Evolutionary conservation across 2,797 vertebrate species (phyloP), one percentile per base, ranked within the genome.

Genomic region (Rallus crepitans): DNA sequence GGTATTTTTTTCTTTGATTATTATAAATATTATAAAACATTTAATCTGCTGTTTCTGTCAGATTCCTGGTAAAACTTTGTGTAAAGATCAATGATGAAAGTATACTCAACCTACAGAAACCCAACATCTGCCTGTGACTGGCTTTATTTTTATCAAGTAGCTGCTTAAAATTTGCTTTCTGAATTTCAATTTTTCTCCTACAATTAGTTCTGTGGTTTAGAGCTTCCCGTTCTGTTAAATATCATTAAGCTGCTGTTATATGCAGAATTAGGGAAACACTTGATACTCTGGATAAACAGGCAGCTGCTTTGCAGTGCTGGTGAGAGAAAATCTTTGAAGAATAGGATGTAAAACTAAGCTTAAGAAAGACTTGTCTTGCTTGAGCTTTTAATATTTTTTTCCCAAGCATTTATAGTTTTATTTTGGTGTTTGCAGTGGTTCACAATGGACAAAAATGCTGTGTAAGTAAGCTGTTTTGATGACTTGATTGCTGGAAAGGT

Each of bases 121-220:
- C 37, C 23, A 69, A 12, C 24, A 63, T 52, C 59, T 93, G 53
- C 55, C 47, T 56, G 9, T 84, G 82, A 82, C 50, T 72, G 61
- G 39, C 25, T 95, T 94, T 93, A 47, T 84, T 94, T 96, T 83
- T 52, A 73, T 57, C 25, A 86, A 37, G 61, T 55, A 94, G 75
- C 10, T 5, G 8, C 68, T 94, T 94, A 42, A 30, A 50, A 96
- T 12, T 63, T 47, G 52, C 50, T 65, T 90, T 64, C 63, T 42
- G 79, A 45, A 53, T 87, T 12, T 42, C 64, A 73, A 61, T 12
- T 7, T 80, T 80, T 56, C 82, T 68, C 14, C 33, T 75, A 47
- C 14, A 63, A 61, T 87, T 68, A 80, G 13, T 75, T 82, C 7
- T 15, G 66, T 33, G n/a, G 55, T 50, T 64, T 60, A 24, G 25